Conservation (phyloP, 2,797 vertebrate species). For the Centroberyx gerrardi region DNA sequence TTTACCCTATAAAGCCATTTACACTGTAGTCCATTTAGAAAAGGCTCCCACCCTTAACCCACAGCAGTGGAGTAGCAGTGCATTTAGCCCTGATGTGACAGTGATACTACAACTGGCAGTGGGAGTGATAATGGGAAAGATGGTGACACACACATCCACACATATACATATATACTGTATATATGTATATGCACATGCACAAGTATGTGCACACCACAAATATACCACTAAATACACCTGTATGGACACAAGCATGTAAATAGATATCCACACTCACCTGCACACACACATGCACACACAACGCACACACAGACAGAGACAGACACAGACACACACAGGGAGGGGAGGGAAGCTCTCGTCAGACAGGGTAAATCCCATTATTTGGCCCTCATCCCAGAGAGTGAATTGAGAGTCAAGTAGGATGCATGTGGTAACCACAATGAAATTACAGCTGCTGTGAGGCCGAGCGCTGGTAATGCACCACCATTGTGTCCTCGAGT, state of each 20-base stretch:
- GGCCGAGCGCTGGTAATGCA: constrained; percentile 85
- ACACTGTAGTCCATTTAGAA: constrained; percentile 64
- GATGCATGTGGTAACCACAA: constrained; percentile 89
- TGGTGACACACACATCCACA: constrained; percentile 35
- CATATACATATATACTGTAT: constrained; percentile 25
- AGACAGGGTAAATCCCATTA: constrained; percentile 88
- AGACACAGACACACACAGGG: constrained; percentile 20
- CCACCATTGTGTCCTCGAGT: constrained; percentile 88
- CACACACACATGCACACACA: constrained; percentile 14
- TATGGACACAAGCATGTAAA: constrained; percentile 28
- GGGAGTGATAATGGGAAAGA: constrained; percentile 65
- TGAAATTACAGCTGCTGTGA: constrained; percentile 88
- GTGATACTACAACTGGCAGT: constrained; percentile 61
- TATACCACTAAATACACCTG: constrained; percentile 14
- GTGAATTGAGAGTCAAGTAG: constrained; percentile 90
- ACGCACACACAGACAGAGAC: constrained; percentile 6
- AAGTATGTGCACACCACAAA: not conserved
- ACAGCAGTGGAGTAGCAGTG: constrained; percentile 45
- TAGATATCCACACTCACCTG: constrained; percentile 35
- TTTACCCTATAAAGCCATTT: constrained; percentile 57
- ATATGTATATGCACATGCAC: not conserved
- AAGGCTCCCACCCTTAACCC: constrained; percentile 63
- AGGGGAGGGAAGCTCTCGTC: constrained; percentile 67
- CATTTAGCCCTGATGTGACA: constrained; percentile 68
- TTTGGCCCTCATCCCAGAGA: constrained; percentile 87